Conservation (phyloP, 2,797 vertebrate species). For the Mastacembelus armatus region DNA sequence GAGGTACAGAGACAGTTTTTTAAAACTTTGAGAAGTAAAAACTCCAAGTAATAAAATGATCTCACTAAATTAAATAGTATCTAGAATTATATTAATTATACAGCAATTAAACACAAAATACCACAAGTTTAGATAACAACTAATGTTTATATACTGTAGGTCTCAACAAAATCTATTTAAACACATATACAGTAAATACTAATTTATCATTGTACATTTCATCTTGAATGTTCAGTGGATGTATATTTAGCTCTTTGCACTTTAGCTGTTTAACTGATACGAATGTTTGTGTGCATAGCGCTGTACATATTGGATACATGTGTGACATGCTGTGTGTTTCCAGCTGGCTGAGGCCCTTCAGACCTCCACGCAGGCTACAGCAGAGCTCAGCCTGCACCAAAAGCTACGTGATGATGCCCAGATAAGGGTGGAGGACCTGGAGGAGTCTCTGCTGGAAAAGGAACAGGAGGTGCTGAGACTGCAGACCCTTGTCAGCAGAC, state of each 20-base stretch:
- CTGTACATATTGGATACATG: not conserved
- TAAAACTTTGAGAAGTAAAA: not conserved
- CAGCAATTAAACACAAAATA: no score
- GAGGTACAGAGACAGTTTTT: slow-evolving; percentile 73
- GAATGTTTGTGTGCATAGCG: not conserved
- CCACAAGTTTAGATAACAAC: no score
- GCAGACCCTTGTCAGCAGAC: slow-evolving; percentile 63
- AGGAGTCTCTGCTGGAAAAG: slow-evolving; percentile 82
- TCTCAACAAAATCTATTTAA: no score
- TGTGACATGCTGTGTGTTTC: slow-evolving; percentile 11
- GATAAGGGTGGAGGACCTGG: slow-evolving; percentile 80
- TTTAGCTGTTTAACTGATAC: not conserved
- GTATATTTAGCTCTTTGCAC: not conserved
- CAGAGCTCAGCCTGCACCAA: slow-evolving; percentile 80
- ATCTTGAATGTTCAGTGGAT: not conserved
- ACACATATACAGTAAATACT: not conserved
- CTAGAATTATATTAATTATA: no score
- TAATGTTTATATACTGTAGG: no score
- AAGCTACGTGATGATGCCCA: slow-evolving; percentile 79
- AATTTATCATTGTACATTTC: not conserved
- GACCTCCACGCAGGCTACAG: slow-evolving; percentile 49
- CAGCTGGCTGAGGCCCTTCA: slow-evolving; percentile 79
- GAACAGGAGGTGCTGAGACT: slow-evolving; percentile 78
- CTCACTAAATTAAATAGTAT: no score
- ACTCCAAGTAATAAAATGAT: not conserved